phyloP scores from a whole-genome alignment of 37 sponge, comb jelly and placozoan genomes.

The Mnemiopsis leidyi region DNA sequence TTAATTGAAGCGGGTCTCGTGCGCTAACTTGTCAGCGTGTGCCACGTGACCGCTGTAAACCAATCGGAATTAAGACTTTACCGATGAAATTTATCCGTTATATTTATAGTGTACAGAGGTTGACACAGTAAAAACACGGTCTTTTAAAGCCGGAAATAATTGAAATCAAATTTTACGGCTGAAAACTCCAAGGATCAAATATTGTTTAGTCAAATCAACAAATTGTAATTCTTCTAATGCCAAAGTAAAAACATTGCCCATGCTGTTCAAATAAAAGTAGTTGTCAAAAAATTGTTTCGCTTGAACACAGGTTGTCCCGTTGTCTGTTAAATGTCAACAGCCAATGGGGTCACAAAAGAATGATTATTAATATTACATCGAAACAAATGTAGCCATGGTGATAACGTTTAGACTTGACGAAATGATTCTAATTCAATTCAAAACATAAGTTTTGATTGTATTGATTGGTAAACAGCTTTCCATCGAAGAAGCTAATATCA shows the following conservation, averaged over 20 bases:
- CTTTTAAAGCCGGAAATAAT: not conserved
- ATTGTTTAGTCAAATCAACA: not conserved
- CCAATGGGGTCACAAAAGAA: too few relatives aligned
- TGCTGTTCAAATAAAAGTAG: not conserved
- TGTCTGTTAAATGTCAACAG: too few relatives aligned
- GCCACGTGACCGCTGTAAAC: not conserved
- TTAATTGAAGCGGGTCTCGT: not conserved
- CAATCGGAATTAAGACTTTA: not conserved
- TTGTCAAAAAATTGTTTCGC: too few relatives aligned
- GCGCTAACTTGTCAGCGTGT: not conserved
- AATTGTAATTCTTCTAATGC: not conserved
- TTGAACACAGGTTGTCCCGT: too few relatives aligned
- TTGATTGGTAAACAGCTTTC: too few relatives aligned
- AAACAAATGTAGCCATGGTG: too few relatives aligned
- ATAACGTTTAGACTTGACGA: too few relatives aligned
- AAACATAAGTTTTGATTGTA: too few relatives aligned
- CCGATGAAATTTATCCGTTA: not conserved
- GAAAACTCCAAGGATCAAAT: not conserved
- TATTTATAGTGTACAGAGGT: not conserved
- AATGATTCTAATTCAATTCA: too few relatives aligned
- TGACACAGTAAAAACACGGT: not conserved
- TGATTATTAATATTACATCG: too few relatives aligned
- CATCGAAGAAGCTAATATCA: too few relatives aligned
- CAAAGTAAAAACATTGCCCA: not conserved
- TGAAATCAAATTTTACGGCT: not conserved